Base-by-base conservation (phyloP, 2,113 vertebrate genomes). In the Piaya cayana region DNA sequence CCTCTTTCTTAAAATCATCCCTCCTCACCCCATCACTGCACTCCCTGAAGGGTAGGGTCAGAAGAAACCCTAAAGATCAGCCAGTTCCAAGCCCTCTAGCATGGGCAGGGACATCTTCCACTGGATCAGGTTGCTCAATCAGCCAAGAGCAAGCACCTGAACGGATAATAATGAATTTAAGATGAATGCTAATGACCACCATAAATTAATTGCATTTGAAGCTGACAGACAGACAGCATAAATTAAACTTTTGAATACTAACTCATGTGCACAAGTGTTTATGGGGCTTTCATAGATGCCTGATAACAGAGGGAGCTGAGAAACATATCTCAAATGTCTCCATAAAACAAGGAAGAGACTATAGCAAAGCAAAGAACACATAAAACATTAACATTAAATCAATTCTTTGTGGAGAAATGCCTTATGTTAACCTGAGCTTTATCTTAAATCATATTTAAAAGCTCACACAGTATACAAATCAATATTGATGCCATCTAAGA, bases 361-460 rank as follows among this genome's bases (percentile, higher is more conserved):
- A 50, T 5, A n/a, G 62, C 52, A 90, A 90, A 78, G 81, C 81
- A 85, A 84, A 22, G 21, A 95, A 50, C 52, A 18, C 69, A 79
- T 37, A 80, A 83, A 96, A 82, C 50, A 82, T 75, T 77, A 88
- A 79, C 81, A 77, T 96, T 94, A 80, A 87, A 96, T 97, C 96
- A 94, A 95, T 97, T 82, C 56, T 92, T 93, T 65, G 49, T 81
- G 56, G 64, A 94, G 76, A 97, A 90, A 92, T 17, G 45, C 78
- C 92, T 94, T 94, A 75, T 9, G n/a, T 95, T 93, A 92, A 92
- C 81, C 91, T 91, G 77, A 96, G 82, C 87, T 95, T 95, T 95
- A 95, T 80, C 93, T 95, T 95, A 94, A 95, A 97, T 96, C 91
- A 96, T 94, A 92, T 90, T 95, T 92, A 91, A 95, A 96, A 97